phyloP scores from a whole-genome alignment of 2,113 vertebrate genomes.

The Melanocharis versteri region DNA sequence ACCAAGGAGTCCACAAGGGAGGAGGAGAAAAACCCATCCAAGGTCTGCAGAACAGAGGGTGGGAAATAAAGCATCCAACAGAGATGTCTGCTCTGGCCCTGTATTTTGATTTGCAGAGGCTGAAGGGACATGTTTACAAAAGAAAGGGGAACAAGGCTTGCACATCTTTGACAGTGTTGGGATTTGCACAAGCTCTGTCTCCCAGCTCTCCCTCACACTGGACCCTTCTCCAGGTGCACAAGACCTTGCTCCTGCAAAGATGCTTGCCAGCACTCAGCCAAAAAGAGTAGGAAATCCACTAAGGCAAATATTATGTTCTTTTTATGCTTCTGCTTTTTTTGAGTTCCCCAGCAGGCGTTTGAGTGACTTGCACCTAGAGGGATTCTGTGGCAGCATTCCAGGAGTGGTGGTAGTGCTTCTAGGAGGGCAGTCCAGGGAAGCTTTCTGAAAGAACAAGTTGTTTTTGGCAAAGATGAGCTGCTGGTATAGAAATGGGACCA shows the following conservation, averaged over 20 bases:
- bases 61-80: neutral
- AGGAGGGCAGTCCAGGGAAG: neutral
- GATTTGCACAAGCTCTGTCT: neutral
- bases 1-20: neutral
- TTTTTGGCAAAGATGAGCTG: neutral
- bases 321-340: neutral
- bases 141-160: neutral
- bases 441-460: neutral
- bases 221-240: neutral
- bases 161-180: neutral
- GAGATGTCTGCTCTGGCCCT: neutral
- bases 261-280: neutral
- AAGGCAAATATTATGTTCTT: neutral
- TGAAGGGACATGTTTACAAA: rapidly evolving
- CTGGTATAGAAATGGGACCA: neutral
- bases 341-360: neutral
- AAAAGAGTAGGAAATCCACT: neutral
- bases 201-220: neutral
- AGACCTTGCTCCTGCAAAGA: neutral
- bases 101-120: neutral
- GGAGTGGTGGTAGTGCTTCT: neutral
- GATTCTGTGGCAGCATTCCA: neutral
- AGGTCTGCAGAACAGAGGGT: neutral
- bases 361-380: neutral
- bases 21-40: neutral